Evolutionary conservation across 2,797 vertebrate species (phyloP), one percentile per base, ranked within the genome.

Genomic region (Crocodylus rhombifer): DNA sequence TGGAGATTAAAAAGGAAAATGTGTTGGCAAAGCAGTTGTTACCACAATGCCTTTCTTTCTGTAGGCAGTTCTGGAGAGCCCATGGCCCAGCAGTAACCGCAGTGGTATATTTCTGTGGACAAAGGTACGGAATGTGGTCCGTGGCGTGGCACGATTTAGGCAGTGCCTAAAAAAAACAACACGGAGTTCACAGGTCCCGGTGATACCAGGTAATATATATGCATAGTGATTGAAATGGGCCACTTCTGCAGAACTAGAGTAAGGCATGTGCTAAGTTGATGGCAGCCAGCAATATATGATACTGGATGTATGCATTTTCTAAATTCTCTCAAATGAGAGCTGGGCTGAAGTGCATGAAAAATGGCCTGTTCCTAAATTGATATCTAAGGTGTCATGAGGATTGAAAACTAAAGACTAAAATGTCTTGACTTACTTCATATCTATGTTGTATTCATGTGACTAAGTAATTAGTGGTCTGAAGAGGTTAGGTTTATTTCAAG

Each of bases 41-140:
- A 60, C 8, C 84, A 51, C 17, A 62, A 76, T 80, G 4, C 91
- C 61, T 90, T 28, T 78, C 12, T 76, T 89, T 89, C 33, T 96
- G 11, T 97, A 99, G 99, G 99, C 99, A 0, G 99, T 99, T 95
- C 96, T 99, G 94, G 99, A 99, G 96, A 99, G 99, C 94, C 98
- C 99, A 1, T 99, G 99, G 99, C 99, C 99, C 5, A 99, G 98
- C 94, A 98, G 98, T 89, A 99, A 98, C 95, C 99, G 99, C 28
- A 99, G 99, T 25, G 99, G 99, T 64, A 98, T 98, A 88, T 99
- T 99, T 94, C 98, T 99, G 96, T 99, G 99, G 99, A 99, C 98
- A 88, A 99, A 99, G 97, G 97, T 99, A 79, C 98, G 99, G 11
- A 99, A 99, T 56, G 98, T 99, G 75, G 92, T 99, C 56, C 98